Percentiles rank a stretch among this genome's conserved stretches.
Conservation (phyloP, 2,888 invertebrate species). For the Resseliella maxima region DNA sequence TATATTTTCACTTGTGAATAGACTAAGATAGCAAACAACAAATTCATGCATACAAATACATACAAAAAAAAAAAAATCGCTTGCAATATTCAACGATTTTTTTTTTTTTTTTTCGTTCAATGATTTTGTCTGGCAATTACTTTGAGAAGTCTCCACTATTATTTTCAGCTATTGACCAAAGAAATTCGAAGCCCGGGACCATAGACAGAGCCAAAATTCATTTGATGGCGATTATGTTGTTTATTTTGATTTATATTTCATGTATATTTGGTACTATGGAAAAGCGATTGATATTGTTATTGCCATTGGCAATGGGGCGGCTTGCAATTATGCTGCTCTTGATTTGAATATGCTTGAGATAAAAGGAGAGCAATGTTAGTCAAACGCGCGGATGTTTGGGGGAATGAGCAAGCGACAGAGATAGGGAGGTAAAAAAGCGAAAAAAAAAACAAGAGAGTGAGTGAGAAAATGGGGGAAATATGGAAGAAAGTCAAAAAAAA, state of each 20-base stretch:
- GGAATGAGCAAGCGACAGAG: neutral
- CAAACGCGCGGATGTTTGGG: no score
- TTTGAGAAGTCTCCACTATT: neutral
- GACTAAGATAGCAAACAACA: neutral
- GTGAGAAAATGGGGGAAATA: no score
- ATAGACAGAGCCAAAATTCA: neutral
- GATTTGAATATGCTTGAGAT: neutral
- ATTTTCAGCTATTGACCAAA: constrained; percentile 9
- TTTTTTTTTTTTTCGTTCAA: neutral
- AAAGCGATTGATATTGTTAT: neutral
- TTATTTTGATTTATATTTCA: neutral
- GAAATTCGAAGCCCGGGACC: no score
- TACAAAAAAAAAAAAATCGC: no score
- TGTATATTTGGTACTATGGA: neutral
- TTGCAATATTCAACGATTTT: no score
- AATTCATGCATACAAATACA: no score
- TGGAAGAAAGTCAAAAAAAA: no score
- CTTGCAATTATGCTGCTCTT: constrained; percentile 12
- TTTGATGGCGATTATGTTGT: neutral
- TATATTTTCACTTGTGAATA: neutral
- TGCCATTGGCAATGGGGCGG: neutral
- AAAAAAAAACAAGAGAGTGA: no score
- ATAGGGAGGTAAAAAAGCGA: neutral
- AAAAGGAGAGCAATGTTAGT: neutral
- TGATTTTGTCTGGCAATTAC: neutral